Evolutionary conservation across 1,140 invertebrate genomes (phyloP).

Genomic region (Plectrocnemia conspersa): DNA sequence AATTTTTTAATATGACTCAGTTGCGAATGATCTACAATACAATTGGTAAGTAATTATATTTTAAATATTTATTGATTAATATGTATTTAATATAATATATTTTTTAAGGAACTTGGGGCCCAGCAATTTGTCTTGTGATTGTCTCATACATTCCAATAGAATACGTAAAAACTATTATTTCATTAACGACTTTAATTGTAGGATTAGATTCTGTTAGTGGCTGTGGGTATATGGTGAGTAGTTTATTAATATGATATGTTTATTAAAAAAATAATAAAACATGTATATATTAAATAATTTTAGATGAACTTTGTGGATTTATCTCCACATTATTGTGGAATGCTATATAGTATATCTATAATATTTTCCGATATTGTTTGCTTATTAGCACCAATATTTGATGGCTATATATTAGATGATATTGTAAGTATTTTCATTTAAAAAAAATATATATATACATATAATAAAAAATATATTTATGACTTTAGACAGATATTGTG

Average conservation of each 20-base stretch:
- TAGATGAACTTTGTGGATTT: constrained; percentile 14
- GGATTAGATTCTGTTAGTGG: constrained; percentile 3
- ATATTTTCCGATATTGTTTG: not conserved
- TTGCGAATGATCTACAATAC: constrained; percentile 6
- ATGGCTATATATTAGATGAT: constrained; percentile 3
- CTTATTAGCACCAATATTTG: not conserved
- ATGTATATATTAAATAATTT: not conserved
- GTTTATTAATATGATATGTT: not conserved
- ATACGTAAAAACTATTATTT: not conserved
- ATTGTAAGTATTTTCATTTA: not conserved
- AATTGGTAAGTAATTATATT: constrained; percentile 1
- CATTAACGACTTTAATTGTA: not conserved
- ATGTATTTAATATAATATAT: not conserved
- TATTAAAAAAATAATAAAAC: not conserved
- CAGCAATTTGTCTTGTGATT: constrained; percentile 1
- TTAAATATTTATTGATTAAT: not conserved
- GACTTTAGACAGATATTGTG: not conserved
- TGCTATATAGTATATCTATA: not conserved
- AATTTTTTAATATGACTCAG: not conserved
- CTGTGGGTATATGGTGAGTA: constrained; percentile 8
- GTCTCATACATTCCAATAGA: constrained; percentile 7
- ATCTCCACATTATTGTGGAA: constrained; percentile 7
- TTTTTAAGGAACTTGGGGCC: constrained; percentile 2
- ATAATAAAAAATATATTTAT: not conserved
- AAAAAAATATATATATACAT: not conserved